Percentiles rank a stretch among this genome's conserved stretches.
These are phyloP conservation scores for Drosophila lini DNA, from an alignment of 1,140 invertebrate genomes.

Conservation along the genomic window DNA sequence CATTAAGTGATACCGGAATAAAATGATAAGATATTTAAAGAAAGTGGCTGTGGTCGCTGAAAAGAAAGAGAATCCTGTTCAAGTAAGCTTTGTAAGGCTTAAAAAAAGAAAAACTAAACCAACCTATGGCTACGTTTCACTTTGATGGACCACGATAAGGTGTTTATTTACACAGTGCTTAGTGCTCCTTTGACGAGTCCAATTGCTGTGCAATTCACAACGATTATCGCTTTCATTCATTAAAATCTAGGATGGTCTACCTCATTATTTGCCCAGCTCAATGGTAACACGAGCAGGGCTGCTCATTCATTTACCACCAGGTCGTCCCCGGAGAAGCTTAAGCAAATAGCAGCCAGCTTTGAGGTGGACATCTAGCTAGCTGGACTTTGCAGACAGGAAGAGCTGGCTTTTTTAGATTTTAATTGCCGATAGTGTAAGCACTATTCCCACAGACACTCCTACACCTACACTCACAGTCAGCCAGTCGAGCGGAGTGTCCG, in stretches of 20 bases:
- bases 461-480: slow-evolving; percentile 27
- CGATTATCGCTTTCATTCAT: slow-evolving; percentile 80
- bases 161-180: slow-evolving; percentile 30
- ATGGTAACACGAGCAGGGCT: slow-evolving; percentile 58
- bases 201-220: slow-evolving; percentile 65
- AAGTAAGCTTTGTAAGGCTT: neutral
- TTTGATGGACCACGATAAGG: slow-evolving; percentile 35
- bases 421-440: slow-evolving; percentile 74
- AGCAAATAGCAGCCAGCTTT: slow-evolving; percentile 62
- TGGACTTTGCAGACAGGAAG: slow-evolving; percentile 29
- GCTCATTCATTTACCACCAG: slow-evolving; percentile 24
- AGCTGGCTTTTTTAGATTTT: slow-evolving; percentile 76
- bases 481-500: slow-evolving; percentile 42
- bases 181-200: slow-evolving; percentile 62
- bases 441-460: slow-evolving; percentile 15
- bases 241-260: slow-evolving; percentile 64
- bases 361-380: slow-evolving; percentile 8
- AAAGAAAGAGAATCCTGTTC: too few relatives aligned
- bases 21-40: neutral
- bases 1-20: neutral
- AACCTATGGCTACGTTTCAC: slow-evolving; percentile 23
- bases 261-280: slow-evolving; percentile 74
- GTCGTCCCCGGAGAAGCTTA: slow-evolving; percentile 53
- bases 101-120: neutral
- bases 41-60: too few relatives aligned